Percentiles rank a stretch among this genome's conserved stretches.
phyloP scores from a whole-genome alignment of 2,113 vertebrate genomes.

The Nibea coibor region DNA sequence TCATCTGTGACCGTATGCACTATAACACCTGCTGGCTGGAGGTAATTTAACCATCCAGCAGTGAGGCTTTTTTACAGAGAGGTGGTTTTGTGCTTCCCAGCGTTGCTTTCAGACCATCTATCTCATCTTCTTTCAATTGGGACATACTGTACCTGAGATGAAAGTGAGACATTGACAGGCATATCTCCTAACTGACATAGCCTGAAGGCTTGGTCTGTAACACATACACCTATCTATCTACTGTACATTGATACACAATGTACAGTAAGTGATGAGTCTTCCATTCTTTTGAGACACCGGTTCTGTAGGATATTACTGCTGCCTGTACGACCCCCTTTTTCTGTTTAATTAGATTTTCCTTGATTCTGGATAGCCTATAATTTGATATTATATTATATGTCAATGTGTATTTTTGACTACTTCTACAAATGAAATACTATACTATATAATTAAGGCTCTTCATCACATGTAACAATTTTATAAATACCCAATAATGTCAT shows the following conservation, averaged over 20 bases:
- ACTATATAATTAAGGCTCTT: background rate
- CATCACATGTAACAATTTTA: background rate
- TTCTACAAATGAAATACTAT: background rate
- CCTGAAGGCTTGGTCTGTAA: conserved; percentile 43
- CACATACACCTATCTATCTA: conserved; percentile 11
- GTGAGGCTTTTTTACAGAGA: conserved; percentile 27
- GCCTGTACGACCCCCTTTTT: background rate
- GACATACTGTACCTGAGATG: conserved; percentile 28
- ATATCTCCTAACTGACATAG: conserved; percentile 26
- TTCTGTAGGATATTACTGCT: background rate
- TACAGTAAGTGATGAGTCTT: conserved; percentile 7
- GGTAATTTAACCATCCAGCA: conserved; percentile 30
- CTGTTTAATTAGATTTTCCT: background rate
- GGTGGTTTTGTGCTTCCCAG: conserved; percentile 32
- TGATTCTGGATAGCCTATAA: conserved; percentile 1
- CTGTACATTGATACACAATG: conserved; percentile 4
- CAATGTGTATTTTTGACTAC: background rate
- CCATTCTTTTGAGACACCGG: background rate
- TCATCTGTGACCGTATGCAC: conserved; percentile 3
- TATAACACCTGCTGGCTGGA: conserved; percentile 51
- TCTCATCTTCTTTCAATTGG: conserved; percentile 11
- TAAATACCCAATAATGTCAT: background rate
- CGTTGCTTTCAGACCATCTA: conserved; percentile 22
- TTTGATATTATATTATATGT: background rate
- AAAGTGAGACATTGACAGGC: conserved; percentile 32